These are phyloP conservation scores for Enteromius afrohamiltoni DNA, from an alignment of 2,797 vertebrate species.

Conservation along the genomic window DNA sequence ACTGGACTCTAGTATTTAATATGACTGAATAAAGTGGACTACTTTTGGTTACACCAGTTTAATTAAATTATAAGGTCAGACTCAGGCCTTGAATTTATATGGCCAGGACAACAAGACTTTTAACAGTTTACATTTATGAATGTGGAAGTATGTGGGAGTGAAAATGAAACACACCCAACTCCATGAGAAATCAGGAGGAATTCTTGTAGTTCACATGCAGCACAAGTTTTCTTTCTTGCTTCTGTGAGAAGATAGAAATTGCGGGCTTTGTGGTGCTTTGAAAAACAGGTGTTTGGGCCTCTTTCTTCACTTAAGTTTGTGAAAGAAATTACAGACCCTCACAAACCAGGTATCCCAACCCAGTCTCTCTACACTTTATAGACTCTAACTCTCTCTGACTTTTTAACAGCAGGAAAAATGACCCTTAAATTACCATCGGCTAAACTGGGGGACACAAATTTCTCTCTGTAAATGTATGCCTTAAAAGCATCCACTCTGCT, in stretches of 20 bases:
- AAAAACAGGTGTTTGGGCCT: constrained; percentile 60
- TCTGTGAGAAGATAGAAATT: constrained; percentile 44
- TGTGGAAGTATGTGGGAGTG: background rate
- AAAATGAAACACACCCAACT: constrained; percentile 29
- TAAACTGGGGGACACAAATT: constrained; percentile 1
- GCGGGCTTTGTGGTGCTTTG: constrained; percentile 50
- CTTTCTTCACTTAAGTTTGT: constrained; percentile 43
- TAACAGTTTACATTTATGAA: background rate
- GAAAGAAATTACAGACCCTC: constrained; percentile 60
- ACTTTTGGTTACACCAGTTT: background rate
- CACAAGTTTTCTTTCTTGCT: constrained; percentile 19
- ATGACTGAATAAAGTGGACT: background rate
- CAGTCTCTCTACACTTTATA: constrained; percentile 39
- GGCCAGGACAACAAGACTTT: background rate
- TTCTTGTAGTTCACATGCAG: constrained; percentile 2
- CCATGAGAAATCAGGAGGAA: constrained; percentile 10
- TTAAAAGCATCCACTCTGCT: constrained; percentile 17
- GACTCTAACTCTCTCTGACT: constrained; percentile 33
- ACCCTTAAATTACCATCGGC: constrained; percentile 27
- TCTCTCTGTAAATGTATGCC: constrained; percentile 19
- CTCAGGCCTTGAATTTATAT: constrained; percentile 4
- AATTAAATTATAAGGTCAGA: constrained; percentile 9
- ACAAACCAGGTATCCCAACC: constrained; percentile 27
- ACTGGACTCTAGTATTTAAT: background rate
- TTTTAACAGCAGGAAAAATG: constrained; percentile 21